These are phyloP conservation scores for Microctonus brassicae DNA, from an alignment of 2,888 invertebrate species.

Conservation along the genomic window DNA sequence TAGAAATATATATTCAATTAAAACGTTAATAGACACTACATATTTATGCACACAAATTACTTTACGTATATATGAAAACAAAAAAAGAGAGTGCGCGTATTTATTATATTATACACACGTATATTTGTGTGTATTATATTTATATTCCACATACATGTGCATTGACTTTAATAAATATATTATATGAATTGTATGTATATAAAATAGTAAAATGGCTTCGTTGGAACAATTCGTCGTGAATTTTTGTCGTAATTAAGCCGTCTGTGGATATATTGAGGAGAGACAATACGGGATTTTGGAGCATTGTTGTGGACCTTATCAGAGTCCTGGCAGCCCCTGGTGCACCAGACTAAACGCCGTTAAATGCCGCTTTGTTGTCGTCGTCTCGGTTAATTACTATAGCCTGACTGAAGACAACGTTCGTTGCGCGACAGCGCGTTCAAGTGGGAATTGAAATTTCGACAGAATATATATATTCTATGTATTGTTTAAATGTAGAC, in stretches of 20 bases:
- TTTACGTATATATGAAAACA: conserved; percentile 7
- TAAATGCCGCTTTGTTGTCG: conserved; percentile 63
- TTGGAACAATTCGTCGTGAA: conserved; percentile 53
- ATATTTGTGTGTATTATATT: not conserved
- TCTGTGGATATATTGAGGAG: conserved; percentile 55
- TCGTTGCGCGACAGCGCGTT: conserved; percentile 2
- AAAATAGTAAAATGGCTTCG: conserved; percentile 51
- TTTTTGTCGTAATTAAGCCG: conserved; percentile 64
- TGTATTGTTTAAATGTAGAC: conserved; percentile 23
- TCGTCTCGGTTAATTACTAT: conserved; percentile 64
- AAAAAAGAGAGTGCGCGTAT: too few species aligned
- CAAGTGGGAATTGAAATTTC: conserved; percentile 15
- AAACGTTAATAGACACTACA: too few species aligned
- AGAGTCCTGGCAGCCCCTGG: conserved; percentile 51
- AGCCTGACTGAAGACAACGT: conserved; percentile 37
- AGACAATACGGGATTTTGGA: conserved; percentile 64
- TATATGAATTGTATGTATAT: conserved; percentile 14
- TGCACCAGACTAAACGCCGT: conserved; percentile 55
- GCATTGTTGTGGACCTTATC: conserved; percentile 63
- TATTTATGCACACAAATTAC: too few species aligned
- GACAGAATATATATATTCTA: too few species aligned
- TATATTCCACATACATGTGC: not conserved
- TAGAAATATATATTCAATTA: too few species aligned
- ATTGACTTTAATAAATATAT: not conserved
- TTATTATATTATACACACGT: not conserved